Evolutionary conservation across 53 echinoderm and acorn worm species (phyloP).

Genomic region (Hippasteria phrygiana): DNA sequence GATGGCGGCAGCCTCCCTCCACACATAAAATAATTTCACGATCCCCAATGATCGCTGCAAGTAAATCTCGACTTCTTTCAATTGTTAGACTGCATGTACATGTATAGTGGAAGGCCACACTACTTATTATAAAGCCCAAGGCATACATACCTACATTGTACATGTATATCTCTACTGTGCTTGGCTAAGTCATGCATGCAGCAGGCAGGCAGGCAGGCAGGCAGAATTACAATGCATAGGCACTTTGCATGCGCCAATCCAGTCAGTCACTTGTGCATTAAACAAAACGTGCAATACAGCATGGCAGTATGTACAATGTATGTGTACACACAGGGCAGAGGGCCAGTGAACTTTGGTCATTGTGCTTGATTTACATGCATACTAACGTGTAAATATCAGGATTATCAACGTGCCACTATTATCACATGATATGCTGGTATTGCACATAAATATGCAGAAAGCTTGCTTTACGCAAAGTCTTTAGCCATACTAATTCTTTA

Average conservation of each 20-base stretch:
- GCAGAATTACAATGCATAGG: background rate
- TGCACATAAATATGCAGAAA: background rate
- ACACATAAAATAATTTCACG: background rate
- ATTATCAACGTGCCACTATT: background rate
- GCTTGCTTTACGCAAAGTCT: too few species aligned
- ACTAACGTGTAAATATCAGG: background rate
- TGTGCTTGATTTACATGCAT: constrained; percentile 23
- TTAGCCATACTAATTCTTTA: too few species aligned
- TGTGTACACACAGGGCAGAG: background rate
- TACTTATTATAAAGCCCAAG: too few species aligned
- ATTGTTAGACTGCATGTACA: background rate
- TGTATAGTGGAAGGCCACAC: background rate
- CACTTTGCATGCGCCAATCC: background rate
- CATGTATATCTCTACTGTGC: too few species aligned
- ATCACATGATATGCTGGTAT: background rate
- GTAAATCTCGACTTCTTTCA: background rate
- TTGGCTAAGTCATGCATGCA: background rate
- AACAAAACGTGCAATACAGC: background rate
- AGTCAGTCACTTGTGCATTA: background rate
- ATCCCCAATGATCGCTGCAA: background rate
- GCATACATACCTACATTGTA: too few species aligned
- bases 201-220: background rate
- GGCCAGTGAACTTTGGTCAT: constrained; percentile 46
- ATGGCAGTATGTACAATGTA: background rate
- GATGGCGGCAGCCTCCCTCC: background rate